Base-by-base conservation (phyloP, 2,797 vertebrate species). In the Poeciliopsis paucimaculata region DNA sequence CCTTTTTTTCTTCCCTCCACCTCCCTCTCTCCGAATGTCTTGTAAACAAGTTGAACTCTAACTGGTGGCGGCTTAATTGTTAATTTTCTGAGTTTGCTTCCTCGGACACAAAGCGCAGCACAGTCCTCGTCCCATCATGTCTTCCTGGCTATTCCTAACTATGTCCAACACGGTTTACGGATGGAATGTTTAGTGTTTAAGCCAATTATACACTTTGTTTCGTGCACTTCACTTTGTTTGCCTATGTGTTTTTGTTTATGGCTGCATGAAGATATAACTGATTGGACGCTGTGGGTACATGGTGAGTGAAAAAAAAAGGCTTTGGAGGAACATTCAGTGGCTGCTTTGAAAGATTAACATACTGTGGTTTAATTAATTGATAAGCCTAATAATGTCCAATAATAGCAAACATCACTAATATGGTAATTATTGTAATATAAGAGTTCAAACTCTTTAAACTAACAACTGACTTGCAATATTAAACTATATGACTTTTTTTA, bases 41-140 rank as follows among this genome's bases (percentile, higher is more conserved):
- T 93, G 96, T 96, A 96, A 96, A 96, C 95, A 96, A 95, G 96
- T 96, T 96, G 95, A 96, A 96, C 94, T 94, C 95, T 96, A 96
- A 96, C 95, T 93, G 88, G 89, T 80, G 82, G 88, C 77, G 84
- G 95, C 94, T 96, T 96, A 96, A 96, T 96, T 96, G 96, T 96
- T 96, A 96, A 96, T 96, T 95, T 94, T 88, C 84, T 81, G 79
- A 89, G 89, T 89, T 88, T 84, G 89, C 87, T 89, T 78, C 79
- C 87, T 93, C 73, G 91, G 89, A 95, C 89, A 91, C 89, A 92
- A 84, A 90, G 91, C 86, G 20, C 83, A 75, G 84, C 79, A 88
- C 80, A 88, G 89, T 89, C 84, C 73, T 86, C 34, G 20, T 1
- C 76, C 51, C 71, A 60, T 77, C 73, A 83, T 76, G 78, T 80